Percentiles rank a stretch among this genome's conserved stretches.
Conservation (phyloP, 1,140 invertebrate genomes). For the Babylonia areolata region DNA sequence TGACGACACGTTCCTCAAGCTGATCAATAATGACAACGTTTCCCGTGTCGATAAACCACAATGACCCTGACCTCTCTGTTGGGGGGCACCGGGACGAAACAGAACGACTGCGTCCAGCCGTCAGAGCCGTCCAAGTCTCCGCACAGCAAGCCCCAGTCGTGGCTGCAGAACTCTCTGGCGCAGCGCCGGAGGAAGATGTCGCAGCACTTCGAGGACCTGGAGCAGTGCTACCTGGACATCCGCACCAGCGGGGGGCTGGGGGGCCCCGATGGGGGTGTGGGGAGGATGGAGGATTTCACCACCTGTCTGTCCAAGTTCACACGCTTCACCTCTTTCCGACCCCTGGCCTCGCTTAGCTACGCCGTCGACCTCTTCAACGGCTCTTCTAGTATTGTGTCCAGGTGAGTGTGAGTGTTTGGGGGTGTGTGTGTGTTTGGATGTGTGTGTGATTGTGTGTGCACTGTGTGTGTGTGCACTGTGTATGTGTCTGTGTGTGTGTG, state of each 20-base stretch:
- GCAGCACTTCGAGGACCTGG: constrained; percentile 93
- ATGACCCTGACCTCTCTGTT: no score
- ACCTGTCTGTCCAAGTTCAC: constrained; percentile 94
- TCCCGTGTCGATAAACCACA: no score
- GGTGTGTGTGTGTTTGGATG: not conserved
- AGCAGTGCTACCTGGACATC: constrained; percentile 89
- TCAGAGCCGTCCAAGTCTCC: not conserved
- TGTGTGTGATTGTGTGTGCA: no score
- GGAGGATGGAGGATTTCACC: constrained; percentile 86
- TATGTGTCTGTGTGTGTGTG: not conserved
- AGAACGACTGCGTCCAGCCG: not conserved
- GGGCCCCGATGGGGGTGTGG: constrained; percentile 61
- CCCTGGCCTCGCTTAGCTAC: constrained; percentile 92
- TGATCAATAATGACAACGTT: no score
- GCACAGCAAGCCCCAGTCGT: not conserved
- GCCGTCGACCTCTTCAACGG: constrained; percentile 89
- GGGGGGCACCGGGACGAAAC: no score
- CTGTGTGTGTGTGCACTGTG: not conserved
- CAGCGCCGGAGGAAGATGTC: constrained; percentile 85
- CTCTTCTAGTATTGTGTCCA: constrained; percentile 92
- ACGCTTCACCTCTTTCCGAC: constrained; percentile 85
- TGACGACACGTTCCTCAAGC: no score
- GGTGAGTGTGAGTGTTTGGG: constrained; percentile 58
- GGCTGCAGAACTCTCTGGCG: constrained; percentile 63
- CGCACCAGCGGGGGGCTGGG: constrained; percentile 71